Evolutionary conservation across 1,140 invertebrate species (phyloP).

Genomic region (Marisa cornuarietis): DNA sequence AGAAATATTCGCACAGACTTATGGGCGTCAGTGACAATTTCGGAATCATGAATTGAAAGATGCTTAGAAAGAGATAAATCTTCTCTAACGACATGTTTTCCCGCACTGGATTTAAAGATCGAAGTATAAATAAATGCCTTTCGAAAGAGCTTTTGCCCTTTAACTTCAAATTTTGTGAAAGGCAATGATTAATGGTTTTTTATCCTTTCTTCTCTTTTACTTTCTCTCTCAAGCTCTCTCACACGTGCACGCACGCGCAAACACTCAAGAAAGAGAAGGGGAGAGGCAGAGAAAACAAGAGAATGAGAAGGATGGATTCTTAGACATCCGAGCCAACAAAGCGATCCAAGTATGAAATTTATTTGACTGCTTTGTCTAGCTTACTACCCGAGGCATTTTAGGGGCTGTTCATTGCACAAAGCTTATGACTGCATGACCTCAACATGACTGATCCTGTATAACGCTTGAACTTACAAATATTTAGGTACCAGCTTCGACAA

Average conservation of each 20-base stretch:
- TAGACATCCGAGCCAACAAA: not conserved
- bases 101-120: not conserved
- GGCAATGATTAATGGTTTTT: not conserved
- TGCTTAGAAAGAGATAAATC: not conserved
- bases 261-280: not conserved
- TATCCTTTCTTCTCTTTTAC: not conserved
- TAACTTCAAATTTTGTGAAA: not conserved
- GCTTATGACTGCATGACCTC: not conserved
- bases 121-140: not conserved
- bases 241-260: not conserved
- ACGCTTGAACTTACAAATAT: no score
- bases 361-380: no score
- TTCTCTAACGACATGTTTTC: not conserved
- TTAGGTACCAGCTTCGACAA: no score
- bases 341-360: no score
- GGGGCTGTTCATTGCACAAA: not conserved
- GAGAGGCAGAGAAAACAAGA: not conserved
- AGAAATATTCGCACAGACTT: no score
- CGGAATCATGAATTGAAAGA: not conserved
- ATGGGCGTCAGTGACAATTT: no score
- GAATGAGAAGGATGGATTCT: not conserved
- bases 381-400: no score
- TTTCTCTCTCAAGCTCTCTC: not conserved
- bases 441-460: slow-evolving; percentile 7
- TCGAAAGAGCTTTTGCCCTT: not conserved